Evolutionary conservation across 2,113 vertebrate genomes (phyloP).

Genomic region (Sinocyclocheilus maitianheensis): DNA sequence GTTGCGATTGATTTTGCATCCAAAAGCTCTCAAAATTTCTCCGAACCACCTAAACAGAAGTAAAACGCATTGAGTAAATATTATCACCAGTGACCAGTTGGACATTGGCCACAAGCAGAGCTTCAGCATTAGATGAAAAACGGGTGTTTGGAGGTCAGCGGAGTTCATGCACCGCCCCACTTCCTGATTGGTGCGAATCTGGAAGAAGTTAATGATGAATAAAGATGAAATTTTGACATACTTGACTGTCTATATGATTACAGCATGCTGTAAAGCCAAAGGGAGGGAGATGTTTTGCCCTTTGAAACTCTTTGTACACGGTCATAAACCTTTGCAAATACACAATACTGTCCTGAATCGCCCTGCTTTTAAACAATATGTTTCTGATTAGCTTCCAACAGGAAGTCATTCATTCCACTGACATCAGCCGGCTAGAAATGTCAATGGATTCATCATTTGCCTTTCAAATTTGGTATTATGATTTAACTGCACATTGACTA

Average conservation of each 20-base stretch:
- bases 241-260: conserved; percentile 64
- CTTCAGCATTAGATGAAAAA: background rate
- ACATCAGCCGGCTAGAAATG: background rate
- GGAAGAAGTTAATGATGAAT: conserved; percentile 66
- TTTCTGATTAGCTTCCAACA: conserved; percentile 14
- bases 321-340: conserved; percentile 9
- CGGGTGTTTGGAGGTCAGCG: conserved; percentile 33
- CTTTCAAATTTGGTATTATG: conserved; percentile 38
- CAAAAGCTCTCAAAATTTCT: background rate
- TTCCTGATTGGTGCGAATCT: conserved; percentile 64
- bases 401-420: conserved; percentile 5
- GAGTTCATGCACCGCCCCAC: conserved; percentile 59
- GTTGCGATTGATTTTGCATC: background rate
- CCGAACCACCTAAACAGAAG: background rate
- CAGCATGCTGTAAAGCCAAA: conserved; percentile 63
- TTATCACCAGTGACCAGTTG: conserved; percentile 51
- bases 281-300: conserved; percentile 49
- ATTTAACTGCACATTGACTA: conserved; percentile 48
- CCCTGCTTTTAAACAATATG: background rate
- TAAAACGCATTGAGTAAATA: conserved; percentile 42
- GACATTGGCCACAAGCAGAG: conserved; percentile 62
- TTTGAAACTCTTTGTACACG: conserved; percentile 58
- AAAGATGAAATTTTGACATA: conserved; percentile 57
- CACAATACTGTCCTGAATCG: background rate
- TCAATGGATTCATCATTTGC: conserved; percentile 38